Evolutionary conservation across 2,888 invertebrate genomes (phyloP).

Genomic region (Calameuta pallipes): DNA sequence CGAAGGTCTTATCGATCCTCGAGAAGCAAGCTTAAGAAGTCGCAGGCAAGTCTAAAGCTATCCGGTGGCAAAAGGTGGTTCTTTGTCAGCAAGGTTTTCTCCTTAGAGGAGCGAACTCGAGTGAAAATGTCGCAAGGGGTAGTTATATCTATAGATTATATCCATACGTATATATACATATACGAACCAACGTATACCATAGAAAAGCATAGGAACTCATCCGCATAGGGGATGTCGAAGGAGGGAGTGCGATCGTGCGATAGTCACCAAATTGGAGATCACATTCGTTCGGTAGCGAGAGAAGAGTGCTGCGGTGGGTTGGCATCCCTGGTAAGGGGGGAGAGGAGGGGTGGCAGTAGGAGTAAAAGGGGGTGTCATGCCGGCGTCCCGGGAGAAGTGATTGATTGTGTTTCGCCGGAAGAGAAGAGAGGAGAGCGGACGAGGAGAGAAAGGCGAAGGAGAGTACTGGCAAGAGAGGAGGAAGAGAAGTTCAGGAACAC

Average conservation of each 20-base stretch:
- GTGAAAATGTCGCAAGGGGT: background rate
- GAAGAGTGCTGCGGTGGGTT: constrained; percentile 33
- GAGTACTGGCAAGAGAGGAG: constrained; percentile 33
- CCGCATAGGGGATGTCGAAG: background rate
- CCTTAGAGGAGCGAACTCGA: background rate
- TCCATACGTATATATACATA: background rate
- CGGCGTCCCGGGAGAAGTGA: constrained; percentile 62
- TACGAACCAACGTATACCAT: background rate
- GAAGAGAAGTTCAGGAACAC: constrained; percentile 29
- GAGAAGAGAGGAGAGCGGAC: constrained; percentile 41
- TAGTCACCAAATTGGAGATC: constrained; percentile 43
- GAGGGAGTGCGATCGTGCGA: constrained; percentile 20
- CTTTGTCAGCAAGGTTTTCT: background rate
- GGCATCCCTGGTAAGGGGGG: constrained; percentile 32
- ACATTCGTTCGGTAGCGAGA: constrained; percentile 33
- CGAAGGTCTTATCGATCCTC: background rate
- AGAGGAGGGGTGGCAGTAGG: constrained; percentile 47
- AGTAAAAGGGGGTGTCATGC: constrained; percentile 62
- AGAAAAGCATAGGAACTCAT: background rate
- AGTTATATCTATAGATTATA: background rate
- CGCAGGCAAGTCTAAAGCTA: background rate
- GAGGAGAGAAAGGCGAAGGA: constrained; percentile 38
- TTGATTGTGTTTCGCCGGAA: constrained; percentile 66
- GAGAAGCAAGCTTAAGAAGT: background rate
- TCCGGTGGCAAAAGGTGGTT: background rate